These are phyloP conservation scores for Clinocottus analis DNA, from an alignment of 2,113 vertebrate genomes.

Conservation along the genomic window DNA sequence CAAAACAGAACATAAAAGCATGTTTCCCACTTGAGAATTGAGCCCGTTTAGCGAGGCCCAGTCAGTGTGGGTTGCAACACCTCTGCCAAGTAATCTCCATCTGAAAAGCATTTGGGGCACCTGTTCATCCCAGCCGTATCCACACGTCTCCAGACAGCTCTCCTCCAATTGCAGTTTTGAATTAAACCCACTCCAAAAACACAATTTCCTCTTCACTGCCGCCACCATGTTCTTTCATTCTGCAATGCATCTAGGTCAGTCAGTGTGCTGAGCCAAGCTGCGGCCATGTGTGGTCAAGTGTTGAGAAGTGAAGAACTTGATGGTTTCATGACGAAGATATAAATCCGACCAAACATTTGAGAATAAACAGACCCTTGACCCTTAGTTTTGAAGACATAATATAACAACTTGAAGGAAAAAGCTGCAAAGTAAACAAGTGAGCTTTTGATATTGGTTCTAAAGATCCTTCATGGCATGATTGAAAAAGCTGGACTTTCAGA, in stretches of 20 bases:
- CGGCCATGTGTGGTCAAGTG: slow-evolving; percentile 60
- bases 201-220: slow-evolving; percentile 39
- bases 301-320: slow-evolving; percentile 29
- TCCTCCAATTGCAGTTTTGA: slow-evolving; percentile 45
- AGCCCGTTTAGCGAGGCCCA: slow-evolving; percentile 33
- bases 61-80: slow-evolving; percentile 51
- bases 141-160: slow-evolving; percentile 30
- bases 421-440: neutral
- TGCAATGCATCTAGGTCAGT: slow-evolving; percentile 63
- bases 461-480: slow-evolving; percentile 16
- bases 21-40: slow-evolving; percentile 54
- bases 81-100: slow-evolving; percentile 68
- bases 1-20: slow-evolving; percentile 30
- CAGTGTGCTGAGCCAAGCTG: slow-evolving; percentile 31
- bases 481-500: slow-evolving; percentile 37
- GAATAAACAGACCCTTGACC: neutral
- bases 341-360: slow-evolving; percentile 1
- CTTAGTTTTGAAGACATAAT: neutral
- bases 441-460: neutral
- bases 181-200: slow-evolving; percentile 55
- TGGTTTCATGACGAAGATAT: neutral
- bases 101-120: slow-evolving; percentile 59
- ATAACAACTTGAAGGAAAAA: slow-evolving; percentile 1
- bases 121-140: slow-evolving; percentile 39
- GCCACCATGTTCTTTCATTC: slow-evolving; percentile 43